Evolutionary conservation across 1,140 invertebrate genomes (phyloP).

Genomic region (Coptotermes formosanus): DNA sequence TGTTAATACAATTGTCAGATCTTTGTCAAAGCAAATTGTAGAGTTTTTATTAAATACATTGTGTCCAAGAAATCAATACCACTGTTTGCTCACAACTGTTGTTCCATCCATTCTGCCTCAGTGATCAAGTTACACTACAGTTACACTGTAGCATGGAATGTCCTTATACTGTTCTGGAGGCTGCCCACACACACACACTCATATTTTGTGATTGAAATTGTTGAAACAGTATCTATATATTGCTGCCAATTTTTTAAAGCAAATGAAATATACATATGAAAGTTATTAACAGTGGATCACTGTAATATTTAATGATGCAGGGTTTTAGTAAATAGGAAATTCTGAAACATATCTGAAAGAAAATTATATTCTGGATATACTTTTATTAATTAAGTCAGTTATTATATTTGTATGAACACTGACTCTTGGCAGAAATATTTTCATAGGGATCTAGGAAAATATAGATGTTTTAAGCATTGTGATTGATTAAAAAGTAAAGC

Average conservation of each 20-base stretch:
- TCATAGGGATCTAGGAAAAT: neutral
- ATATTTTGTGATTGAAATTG: neutral
- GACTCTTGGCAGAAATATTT: neutral
- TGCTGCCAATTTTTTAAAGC: neutral
- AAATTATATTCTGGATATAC: neutral
- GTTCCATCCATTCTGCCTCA: neutral
- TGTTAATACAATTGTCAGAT: neutral
- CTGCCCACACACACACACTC: neutral
- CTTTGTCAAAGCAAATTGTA: neutral
- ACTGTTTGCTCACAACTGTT: neutral
- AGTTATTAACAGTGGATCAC: neutral
- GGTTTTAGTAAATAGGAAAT: constrained; percentile 3
- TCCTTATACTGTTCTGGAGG: neutral
- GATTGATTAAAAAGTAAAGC: neutral
- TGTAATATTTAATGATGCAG: neutral
- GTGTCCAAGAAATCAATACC: neutral
- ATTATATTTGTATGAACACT: neutral
- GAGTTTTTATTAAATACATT: neutral
- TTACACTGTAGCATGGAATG: neutral
- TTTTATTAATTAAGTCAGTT: neutral
- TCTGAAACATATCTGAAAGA: constrained; percentile 1
- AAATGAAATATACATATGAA: neutral
- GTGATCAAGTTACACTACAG: neutral
- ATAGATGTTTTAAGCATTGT: neutral
- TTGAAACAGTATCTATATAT: neutral